Percentiles rank a stretch among this genome's conserved stretches.
phyloP scores from a whole-genome alignment of 2,113 vertebrate species.

The Trematocara marginatum region DNA sequence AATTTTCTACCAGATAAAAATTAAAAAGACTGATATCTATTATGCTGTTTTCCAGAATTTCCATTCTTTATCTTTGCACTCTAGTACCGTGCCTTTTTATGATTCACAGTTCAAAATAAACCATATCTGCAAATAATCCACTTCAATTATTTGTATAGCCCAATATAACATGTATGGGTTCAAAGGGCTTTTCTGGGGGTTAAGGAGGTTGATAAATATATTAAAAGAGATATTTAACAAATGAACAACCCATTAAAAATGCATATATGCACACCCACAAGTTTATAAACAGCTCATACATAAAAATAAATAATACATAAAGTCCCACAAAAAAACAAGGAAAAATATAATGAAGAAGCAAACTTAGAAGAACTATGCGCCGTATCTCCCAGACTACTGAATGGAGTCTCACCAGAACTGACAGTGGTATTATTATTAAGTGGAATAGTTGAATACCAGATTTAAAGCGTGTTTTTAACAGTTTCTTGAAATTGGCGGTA shows the following conservation, averaged over 20 bases:
- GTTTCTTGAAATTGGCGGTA: background rate
- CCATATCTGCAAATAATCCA: background rate
- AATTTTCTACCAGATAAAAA: background rate
- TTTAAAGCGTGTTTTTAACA: background rate
- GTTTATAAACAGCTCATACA: background rate
- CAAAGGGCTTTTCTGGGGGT: background rate
- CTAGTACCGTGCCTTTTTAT: rapidly evolving
- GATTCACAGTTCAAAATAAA: background rate
- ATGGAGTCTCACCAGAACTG: background rate
- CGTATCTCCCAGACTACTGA: background rate
- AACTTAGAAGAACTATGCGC: background rate
- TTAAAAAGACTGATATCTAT: background rate
- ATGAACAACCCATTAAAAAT: background rate
- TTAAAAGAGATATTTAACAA: background rate
- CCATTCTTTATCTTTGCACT: background rate
- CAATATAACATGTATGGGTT: background rate
- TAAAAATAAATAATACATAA: background rate
- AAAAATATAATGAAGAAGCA: background rate
- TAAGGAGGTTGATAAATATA: background rate
- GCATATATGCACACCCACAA: background rate
- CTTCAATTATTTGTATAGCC: background rate
- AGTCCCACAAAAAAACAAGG: background rate
- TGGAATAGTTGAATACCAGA: background rate
- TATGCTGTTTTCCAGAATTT: background rate
- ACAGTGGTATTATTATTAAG: background rate